These are phyloP conservation scores for Eupithecia subfuscata DNA, from an alignment of 2,888 invertebrate species.

Conservation along the genomic window DNA sequence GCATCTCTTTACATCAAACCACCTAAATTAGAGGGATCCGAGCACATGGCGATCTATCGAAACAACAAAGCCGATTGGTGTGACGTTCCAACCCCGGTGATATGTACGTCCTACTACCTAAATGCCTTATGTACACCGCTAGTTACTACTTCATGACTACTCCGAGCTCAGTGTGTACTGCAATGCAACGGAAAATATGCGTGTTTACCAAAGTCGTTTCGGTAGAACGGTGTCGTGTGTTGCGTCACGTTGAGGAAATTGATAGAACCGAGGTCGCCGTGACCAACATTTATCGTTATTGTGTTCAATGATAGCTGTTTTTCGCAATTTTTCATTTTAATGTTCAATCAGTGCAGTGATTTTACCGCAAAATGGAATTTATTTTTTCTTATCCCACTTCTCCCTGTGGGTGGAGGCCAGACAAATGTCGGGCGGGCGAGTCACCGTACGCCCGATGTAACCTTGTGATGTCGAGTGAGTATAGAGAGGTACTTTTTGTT, in stretches of 20 bases:
- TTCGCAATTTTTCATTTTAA: constrained; percentile 57
- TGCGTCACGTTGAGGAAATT: constrained; percentile 84
- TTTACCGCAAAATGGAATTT: constrained; percentile 65
- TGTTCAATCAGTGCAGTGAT: constrained; percentile 66
- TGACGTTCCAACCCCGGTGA: constrained; percentile 83
- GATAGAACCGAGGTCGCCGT: constrained; percentile 82
- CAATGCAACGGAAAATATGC: constrained; percentile 85
- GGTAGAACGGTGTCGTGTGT: constrained; percentile 83
- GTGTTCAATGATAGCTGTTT: constrained; percentile 66
- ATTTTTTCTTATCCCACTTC: constrained; percentile 72
- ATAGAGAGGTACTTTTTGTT: constrained; percentile 64
- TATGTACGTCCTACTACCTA: constrained; percentile 84
- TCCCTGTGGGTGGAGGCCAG: constrained; percentile 79
- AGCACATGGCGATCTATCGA: constrained; percentile 82
- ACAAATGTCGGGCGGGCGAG: constrained; percentile 79
- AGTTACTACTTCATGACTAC: constrained; percentile 84
- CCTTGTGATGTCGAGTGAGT: constrained; percentile 80
- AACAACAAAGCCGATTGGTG: constrained; percentile 84
- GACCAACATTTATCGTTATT: constrained; percentile 77
- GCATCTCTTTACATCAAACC: constrained; percentile 50
- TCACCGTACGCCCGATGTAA: constrained; percentile 78
- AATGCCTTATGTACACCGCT: constrained; percentile 84
- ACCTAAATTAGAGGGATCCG: constrained; percentile 72
- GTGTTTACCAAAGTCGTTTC: constrained; percentile 85
- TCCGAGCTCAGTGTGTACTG: constrained; percentile 84